These are phyloP conservation scores for Opisthocomus hoazin DNA, from an alignment of 2,113 vertebrate genomes.

Conservation along the genomic window DNA sequence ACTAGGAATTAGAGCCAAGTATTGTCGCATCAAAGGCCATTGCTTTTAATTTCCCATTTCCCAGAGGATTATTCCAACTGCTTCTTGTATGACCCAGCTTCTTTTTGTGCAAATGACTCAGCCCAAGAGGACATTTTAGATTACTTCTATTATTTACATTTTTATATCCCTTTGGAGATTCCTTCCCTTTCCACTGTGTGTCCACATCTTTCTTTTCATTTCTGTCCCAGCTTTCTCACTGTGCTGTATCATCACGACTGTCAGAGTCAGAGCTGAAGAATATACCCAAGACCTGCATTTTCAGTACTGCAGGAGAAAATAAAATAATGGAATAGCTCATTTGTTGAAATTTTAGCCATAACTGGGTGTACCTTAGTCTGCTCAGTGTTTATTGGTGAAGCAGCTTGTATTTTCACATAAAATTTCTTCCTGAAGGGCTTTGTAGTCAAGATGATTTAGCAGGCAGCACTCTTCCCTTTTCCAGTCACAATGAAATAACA, in stretches of 20 bases:
- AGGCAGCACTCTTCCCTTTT: not conserved
- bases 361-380: not conserved
- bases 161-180: not conserved
- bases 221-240: not conserved
- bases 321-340: not conserved
- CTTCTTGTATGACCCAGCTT: not conserved
- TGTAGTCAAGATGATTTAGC: not conserved
- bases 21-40: not conserved
- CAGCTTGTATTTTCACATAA: not conserved
- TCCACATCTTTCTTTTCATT: not conserved
- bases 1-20: not conserved
- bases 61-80: not conserved
- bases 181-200: not conserved
- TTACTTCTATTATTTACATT: slow-evolving; percentile 3
- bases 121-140: not conserved
- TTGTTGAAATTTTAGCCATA: not conserved
- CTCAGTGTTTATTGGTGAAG: not conserved
- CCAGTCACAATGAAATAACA: not conserved
- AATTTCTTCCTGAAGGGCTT: not conserved
- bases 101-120: not conserved
- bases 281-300: not conserved
- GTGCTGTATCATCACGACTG: not conserved
- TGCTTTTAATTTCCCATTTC: not conserved
- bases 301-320: not conserved
- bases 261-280: not conserved